Evolutionary conservation across 2,888 invertebrate species (phyloP).

Genomic region (Nymphalis polychloros): DNA sequence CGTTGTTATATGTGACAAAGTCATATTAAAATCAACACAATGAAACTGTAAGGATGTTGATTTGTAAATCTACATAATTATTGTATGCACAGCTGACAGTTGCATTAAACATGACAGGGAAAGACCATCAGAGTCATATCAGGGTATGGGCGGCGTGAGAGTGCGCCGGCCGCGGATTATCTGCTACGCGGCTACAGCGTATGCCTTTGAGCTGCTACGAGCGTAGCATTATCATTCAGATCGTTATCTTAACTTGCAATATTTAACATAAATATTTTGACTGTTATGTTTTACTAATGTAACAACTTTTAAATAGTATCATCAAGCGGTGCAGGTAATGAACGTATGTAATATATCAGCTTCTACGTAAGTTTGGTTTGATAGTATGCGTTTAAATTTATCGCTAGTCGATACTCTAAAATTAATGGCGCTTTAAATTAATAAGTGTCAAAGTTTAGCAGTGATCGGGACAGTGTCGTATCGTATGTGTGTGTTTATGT

Average conservation of each 20-base stretch:
- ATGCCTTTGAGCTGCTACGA: constrained; percentile 61
- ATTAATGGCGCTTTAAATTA: constrained; percentile 77
- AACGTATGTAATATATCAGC: constrained; percentile 18
- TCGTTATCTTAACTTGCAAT: constrained; percentile 27
- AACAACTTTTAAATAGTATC: background rate
- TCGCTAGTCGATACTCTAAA: constrained; percentile 57
- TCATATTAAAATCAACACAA: background rate
- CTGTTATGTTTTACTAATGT: background rate
- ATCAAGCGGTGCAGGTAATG: constrained; percentile 21
- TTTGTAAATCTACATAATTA: constrained; percentile 56
- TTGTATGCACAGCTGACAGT: constrained; percentile 62
- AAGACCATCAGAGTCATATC: constrained; percentile 71
- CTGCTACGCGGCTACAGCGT: constrained; percentile 72
- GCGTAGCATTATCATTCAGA: constrained; percentile 55
- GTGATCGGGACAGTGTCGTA: constrained; percentile 42
- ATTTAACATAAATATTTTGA: constrained; percentile 3
- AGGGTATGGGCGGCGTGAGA: constrained; percentile 68
- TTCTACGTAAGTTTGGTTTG: constrained; percentile 31
- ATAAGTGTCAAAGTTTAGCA: constrained; percentile 76
- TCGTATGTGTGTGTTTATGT: constrained; percentile 46
- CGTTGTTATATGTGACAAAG: background rate
- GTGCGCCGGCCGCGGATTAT: constrained; percentile 73
- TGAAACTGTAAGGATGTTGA: constrained; percentile 31
- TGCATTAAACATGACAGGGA: constrained; percentile 74
- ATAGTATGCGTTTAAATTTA: constrained; percentile 46